Conservation (phyloP, 2,113 vertebrate species). For the Thunnus maccoyii region DNA sequence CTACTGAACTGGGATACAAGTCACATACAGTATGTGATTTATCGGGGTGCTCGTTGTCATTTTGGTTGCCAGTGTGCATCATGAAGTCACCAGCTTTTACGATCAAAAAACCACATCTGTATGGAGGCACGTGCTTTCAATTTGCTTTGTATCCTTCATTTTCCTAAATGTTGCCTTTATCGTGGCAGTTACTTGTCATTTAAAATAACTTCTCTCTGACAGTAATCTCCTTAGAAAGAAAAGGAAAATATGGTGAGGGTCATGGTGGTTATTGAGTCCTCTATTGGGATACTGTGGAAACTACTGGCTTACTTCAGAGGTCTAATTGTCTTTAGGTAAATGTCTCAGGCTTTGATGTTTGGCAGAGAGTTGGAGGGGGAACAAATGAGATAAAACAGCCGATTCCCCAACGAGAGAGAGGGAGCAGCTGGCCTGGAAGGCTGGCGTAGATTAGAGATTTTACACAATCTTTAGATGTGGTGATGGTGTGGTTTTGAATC, state of each 20-base stretch:
- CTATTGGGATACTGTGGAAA: conserved; percentile 37
- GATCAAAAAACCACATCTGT: conserved; percentile 42
- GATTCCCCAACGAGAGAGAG: conserved; percentile 24
- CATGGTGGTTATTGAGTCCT: not conserved
- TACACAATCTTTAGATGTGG: conserved; percentile 67
- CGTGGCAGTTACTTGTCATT: conserved; percentile 41
- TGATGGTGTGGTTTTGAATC: conserved; percentile 39
- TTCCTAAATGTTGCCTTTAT: conserved; percentile 45
- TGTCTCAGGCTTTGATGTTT: conserved; percentile 56
- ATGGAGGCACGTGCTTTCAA: conserved; percentile 38
- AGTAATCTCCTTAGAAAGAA: conserved; percentile 1
- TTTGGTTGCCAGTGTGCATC: conserved; percentile 11
- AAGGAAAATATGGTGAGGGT: conserved; percentile 23
- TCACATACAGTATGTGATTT: conserved; percentile 28
- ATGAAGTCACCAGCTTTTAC: conserved; percentile 30
- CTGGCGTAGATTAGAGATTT: conserved; percentile 55
- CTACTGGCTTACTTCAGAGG: conserved; percentile 23
- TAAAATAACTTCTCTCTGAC: conserved; percentile 33
- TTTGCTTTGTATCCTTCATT: conserved; percentile 32
- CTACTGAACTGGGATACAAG: conserved; percentile 13
- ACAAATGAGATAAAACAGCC: conserved; percentile 42
- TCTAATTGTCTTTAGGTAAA: conserved; percentile 54
- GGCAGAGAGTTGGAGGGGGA: conserved; percentile 31
- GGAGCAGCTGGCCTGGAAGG: conserved; percentile 57
- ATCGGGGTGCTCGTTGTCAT: not conserved